Evolutionary conservation across 2,888 invertebrate genomes (phyloP), one percentile per base, ranked within the genome.

Genomic region (Luperina nickerlii): DNA sequence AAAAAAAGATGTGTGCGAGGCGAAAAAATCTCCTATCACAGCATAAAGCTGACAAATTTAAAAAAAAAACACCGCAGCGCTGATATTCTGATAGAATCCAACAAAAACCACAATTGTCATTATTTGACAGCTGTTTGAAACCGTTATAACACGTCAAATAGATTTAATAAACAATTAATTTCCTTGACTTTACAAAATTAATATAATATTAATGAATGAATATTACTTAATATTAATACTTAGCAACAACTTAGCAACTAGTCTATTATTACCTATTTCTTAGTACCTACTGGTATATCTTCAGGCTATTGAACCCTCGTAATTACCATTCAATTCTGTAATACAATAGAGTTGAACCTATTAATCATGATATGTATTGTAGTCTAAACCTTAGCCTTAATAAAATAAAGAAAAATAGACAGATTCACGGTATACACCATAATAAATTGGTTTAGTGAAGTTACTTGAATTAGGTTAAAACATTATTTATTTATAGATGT

Each of bases 291-390:
- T 60, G 60, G 5, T 32, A 63, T 7, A 63, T 65, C 24, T 24
- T 20, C 11, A 38, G 38, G 38, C 32, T 20, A 32, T 20, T 42
- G 13, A 27, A 69, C 13, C 5, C 27, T 20, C n/a, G 7, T 42
- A 68, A 67, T 68, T 63, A 27, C 48, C 38, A 65, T 57, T 70
- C 42, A 65, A 78, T 67, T 66, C 15, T 67, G 13, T 67, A 54
- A 11, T 13, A 79, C 11, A 79, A 79, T 24, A n/a, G 45, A 32
- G 24, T 32, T 48, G 8, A 45, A 73, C 2, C 45, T 63, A 45
- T 76, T 65, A 76, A 74, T 75, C 51, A 51, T 2, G 15, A 66
- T 54, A 13, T 54, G 13, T 68, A 69, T 57, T 48, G 38, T 69
- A 51, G 20, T 42, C 54, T 63, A 24, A 63, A 77, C n/a, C 0